A percentile compares a stretch with the other conserved stretches of the same genome.
Conservation (phyloP, 2,797 vertebrate species). For the Amblyopsis hoosieri region DNA sequence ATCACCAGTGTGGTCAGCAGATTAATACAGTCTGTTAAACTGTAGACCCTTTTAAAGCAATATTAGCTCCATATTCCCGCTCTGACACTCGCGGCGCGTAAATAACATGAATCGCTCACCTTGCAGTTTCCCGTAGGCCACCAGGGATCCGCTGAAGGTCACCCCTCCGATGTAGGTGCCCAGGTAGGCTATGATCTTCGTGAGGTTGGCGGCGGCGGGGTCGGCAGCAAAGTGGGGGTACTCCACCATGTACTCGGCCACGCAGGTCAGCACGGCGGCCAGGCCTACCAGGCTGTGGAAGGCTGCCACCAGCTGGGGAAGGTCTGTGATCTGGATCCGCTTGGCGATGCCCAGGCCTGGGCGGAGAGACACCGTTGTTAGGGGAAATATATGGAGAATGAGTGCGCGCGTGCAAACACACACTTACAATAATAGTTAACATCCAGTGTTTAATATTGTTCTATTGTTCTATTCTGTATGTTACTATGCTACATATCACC, state of each 20-base stretch:
- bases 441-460: too few species aligned
- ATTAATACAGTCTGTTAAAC: too few species aligned
- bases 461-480: too few species aligned
- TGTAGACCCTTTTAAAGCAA: too few species aligned
- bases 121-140: conserved; percentile 81
- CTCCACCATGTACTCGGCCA: conserved; percentile 80
- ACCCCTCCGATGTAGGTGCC: conserved; percentile 79
- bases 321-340: conserved; percentile 83
- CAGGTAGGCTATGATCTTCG: conserved; percentile 78
- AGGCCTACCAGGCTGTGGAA: conserved; percentile 85
- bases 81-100: not conserved
- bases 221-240: conserved; percentile 79
- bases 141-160: conserved; percentile 81
- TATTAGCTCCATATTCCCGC: not conserved
- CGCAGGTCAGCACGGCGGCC: conserved; percentile 78
- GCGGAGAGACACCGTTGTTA: not conserved
- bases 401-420: not conserved
- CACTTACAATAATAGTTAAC: not conserved
- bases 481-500: too few species aligned
- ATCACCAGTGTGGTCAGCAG: too few species aligned
- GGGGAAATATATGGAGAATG: not conserved
- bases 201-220: conserved; percentile 76
- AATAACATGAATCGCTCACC: conserved; percentile 39
- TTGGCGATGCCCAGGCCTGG: conserved; percentile 83
- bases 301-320: conserved; percentile 83